Evolutionary conservation across 2,113 vertebrate species (phyloP), one percentile per base, ranked within the genome.

Genomic region (Choloepus hoffmanni): DNA sequence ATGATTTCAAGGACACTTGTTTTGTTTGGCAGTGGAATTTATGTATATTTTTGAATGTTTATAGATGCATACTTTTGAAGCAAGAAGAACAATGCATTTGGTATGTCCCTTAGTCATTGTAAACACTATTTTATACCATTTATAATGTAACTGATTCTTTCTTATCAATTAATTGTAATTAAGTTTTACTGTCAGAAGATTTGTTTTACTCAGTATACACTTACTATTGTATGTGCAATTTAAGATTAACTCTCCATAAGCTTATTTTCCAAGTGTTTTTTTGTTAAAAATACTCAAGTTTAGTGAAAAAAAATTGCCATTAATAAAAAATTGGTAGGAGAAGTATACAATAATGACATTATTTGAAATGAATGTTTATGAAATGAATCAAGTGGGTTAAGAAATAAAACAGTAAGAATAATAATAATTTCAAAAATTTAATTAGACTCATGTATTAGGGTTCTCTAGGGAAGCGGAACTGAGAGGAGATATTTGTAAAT

Each of bases 1-100:
- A 89, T 23, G 6, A 83, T 19, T 91, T 50, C 74, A 94, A 97
- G 86, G 92, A 67, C 74, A 86, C 2, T 7, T 36, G 55, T 18
- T 88, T 85, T 86, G 8, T 83, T 92, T 94, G 24, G 43, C 45
- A 89, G 33, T 62, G 21, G 83, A 90, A 8, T 53, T 26, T 89
- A 76, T 62, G 24, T 2, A 45, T 19, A 65, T 60, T 92, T 63
- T 15, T 53, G 10, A 95, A 79, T 84, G 67, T 58, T 74, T 95
- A 55, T 45, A 67, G 28, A 40, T 26, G 40, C 15, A 48, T 3
- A 63, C 4, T 85, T 93, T 53, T 43, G 36, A 89, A 89, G 6
- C 24, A 73, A 70, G 26, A 55, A 65, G 23, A 3, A 70, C n/a
- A 70, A 77, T 24, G 36, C 0, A 92, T 58, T 95, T 63, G 5